Evolutionary conservation across 1,140 invertebrate species (phyloP).

Genomic region (Drosophila kohkoa): DNA sequence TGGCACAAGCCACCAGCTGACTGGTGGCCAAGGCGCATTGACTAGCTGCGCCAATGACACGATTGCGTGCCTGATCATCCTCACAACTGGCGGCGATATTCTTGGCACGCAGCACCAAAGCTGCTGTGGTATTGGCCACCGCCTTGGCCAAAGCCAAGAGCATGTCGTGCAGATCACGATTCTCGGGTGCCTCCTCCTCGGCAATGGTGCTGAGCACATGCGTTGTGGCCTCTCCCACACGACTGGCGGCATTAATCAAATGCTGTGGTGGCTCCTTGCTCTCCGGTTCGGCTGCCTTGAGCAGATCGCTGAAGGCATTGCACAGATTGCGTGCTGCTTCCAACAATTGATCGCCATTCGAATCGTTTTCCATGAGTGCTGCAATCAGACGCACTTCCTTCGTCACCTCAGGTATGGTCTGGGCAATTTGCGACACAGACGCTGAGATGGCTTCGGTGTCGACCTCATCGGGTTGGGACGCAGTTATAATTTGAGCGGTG

Average conservation of each 20-base stretch:
- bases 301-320: constrained; percentile 96
- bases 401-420: constrained; percentile 98
- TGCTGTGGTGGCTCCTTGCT: constrained; percentile 96
- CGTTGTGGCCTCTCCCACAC: constrained; percentile 98
- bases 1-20: constrained; percentile 98
- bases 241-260: constrained; percentile 96
- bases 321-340: constrained; percentile 97
- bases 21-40: constrained; percentile 98
- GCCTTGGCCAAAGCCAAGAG: constrained; percentile 96
- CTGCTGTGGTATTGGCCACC: constrained; percentile 98
- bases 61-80: constrained; percentile 91
- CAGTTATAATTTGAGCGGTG: constrained; percentile 98
- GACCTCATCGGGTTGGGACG: constrained; percentile 90
- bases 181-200: constrained; percentile 94
- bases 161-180: constrained; percentile 92
- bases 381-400: constrained; percentile 97
- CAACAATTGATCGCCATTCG: constrained; percentile 93
- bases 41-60: constrained; percentile 97
- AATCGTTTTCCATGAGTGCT: constrained; percentile 94
- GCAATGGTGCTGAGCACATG: constrained; percentile 97
- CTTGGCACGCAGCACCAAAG: constrained; percentile 97
- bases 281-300: constrained; percentile 97
- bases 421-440: constrained; percentile 98
- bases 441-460: constrained; percentile 98
- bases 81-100: constrained; percentile 95